phyloP scores from a whole-genome alignment of 2,113 vertebrate species.

The Odocoileus virginianus region DNA sequence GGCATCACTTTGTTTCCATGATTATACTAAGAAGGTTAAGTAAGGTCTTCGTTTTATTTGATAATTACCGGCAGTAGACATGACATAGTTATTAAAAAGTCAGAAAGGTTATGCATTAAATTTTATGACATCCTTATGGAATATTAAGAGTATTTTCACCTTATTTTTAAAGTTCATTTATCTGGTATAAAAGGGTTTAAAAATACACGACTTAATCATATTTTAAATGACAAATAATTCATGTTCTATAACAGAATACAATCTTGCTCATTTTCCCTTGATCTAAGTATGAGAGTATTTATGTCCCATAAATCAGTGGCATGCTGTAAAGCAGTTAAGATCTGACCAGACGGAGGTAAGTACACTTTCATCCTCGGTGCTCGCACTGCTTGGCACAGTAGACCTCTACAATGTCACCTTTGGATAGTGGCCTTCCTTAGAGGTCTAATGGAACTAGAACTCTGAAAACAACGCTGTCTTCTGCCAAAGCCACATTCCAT shows the following conservation, averaged over 20 bases:
- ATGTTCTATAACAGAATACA: background rate
- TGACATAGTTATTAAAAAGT: slow-evolving; percentile 7
- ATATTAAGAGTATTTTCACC: background rate
- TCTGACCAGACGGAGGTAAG: background rate
- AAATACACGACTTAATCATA: background rate
- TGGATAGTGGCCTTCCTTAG: background rate
- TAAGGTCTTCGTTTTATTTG: background rate
- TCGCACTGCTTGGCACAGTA: fast-evolving
- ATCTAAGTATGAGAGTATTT: background rate
- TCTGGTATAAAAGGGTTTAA: background rate
- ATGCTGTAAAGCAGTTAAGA: background rate
- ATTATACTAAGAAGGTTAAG: background rate
- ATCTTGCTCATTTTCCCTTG: background rate
- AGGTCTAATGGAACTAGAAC: background rate
- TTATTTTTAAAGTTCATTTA: background rate
- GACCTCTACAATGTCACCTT: background rate
- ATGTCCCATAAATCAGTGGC: background rate
- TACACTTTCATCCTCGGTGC: background rate
- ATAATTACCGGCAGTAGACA: background rate
- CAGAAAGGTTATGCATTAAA: background rate
- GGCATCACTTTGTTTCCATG: background rate
- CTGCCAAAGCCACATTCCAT: background rate
- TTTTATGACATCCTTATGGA: background rate
- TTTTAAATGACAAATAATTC: background rate
- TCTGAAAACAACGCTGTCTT: background rate